These are phyloP conservation scores for Struthidea cinerea DNA, from an alignment of 2,113 vertebrate genomes.

Conservation along the genomic window DNA sequence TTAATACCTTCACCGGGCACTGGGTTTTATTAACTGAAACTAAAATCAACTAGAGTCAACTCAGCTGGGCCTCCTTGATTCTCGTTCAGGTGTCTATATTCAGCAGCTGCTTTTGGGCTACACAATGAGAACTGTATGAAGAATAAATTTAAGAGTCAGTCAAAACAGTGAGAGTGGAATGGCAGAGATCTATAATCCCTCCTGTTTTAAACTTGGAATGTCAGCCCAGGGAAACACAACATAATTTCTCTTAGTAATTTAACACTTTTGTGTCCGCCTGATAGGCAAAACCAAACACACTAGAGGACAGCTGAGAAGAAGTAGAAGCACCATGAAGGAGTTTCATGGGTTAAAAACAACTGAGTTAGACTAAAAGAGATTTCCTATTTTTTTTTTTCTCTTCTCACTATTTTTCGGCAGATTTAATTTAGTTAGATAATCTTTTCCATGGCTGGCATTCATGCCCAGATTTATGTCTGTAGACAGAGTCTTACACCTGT, in stretches of 20 bases:
- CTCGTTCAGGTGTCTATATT: background rate
- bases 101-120: background rate
- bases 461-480: background rate
- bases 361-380: background rate
- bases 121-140: background rate
- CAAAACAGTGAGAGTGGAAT: background rate
- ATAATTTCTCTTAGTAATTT: background rate
- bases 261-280: background rate
- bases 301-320: background rate
- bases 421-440: conserved; percentile 26
- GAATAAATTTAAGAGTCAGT: conserved; percentile 7
- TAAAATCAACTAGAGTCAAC: background rate
- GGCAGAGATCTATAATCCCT: background rate
- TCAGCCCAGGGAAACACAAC: background rate
- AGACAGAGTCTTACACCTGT: background rate
- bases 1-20: background rate
- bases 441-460: background rate
- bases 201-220: background rate
- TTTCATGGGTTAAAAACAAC: background rate
- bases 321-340: background rate
- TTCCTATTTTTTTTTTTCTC: background rate
- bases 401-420: background rate
- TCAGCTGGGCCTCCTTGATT: background rate
- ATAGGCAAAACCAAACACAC: background rate
- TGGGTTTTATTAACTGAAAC: background rate